These are phyloP conservation scores for Limnephilus lunatus DNA, from an alignment of 2,888 invertebrate species.

Conservation along the genomic window DNA sequence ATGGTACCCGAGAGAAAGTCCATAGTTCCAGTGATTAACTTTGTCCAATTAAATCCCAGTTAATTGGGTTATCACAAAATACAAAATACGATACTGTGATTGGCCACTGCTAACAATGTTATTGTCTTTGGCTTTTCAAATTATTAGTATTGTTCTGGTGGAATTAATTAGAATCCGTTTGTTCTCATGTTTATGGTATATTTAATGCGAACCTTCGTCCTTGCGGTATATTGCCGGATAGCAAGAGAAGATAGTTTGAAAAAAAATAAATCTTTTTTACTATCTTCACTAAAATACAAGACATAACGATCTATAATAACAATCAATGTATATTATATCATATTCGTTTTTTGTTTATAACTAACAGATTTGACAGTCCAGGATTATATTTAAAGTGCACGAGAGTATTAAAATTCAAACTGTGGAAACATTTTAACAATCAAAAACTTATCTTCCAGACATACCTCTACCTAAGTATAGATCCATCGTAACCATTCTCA, in stretches of 20 bases:
- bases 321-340: too few relatives aligned
- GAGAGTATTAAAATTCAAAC: too few relatives aligned
- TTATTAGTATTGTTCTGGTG: neutral
- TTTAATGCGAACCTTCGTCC: neutral
- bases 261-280: neutral
- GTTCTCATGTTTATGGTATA: neutral
- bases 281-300: too few relatives aligned
- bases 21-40: neutral
- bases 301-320: too few relatives aligned
- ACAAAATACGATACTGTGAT: neutral
- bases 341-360: too few relatives aligned
- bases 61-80: neutral
- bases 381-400: too few relatives aligned
- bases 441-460: too few relatives aligned
- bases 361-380: too few relatives aligned
- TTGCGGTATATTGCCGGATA: neutral
- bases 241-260: neutral
- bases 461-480: too few relatives aligned
- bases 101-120: neutral
- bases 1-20: neutral
- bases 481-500: too few relatives aligned
- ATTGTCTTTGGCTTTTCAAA: neutral
- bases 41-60: neutral
- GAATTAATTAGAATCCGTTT: neutral
- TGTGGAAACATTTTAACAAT: too few relatives aligned